A percentile compares a stretch with the other conserved stretches of the same genome.
Conservation (phyloP, 2,113 vertebrate species). For the Microcebus griseorufus region DNA sequence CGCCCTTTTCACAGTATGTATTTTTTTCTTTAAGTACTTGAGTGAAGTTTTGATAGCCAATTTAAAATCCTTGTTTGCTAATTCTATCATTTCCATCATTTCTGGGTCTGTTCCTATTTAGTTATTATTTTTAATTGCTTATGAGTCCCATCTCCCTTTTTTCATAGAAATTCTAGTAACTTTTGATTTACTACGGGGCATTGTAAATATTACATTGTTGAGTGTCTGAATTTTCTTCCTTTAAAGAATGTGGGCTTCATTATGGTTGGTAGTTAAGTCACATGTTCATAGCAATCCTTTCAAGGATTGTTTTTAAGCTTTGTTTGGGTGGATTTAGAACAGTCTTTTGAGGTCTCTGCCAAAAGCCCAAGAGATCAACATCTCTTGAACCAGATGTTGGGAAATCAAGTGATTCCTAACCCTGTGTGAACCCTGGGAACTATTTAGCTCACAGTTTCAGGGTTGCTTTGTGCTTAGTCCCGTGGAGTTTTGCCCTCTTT, state of each 20-base stretch:
- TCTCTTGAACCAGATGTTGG: neutral
- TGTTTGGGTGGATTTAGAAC: neutral
- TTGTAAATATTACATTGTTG: neutral
- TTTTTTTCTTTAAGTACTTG: neutral
- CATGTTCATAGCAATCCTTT: neutral
- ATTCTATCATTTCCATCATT: neutral
- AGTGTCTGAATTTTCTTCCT: neutral
- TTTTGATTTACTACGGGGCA: neutral
- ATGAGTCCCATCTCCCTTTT: neutral
- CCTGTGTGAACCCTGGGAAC: neutral
- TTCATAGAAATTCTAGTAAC: neutral
- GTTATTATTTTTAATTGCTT: neutral
- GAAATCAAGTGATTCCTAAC: neutral
- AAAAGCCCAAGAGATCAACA: neutral
- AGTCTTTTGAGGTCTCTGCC: neutral
- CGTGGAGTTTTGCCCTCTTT: neutral
- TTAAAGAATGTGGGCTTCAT: neutral
- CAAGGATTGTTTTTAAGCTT: neutral
- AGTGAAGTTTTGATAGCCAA: neutral
- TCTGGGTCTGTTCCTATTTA: neutral
- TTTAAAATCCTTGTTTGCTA: neutral
- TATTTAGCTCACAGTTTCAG: neutral
- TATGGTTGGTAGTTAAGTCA: neutral
- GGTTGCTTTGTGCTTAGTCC: neutral
- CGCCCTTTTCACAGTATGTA: neutral